Conservation (phyloP, 1,140 invertebrate species). For the Stegodyphus dumicola region DNA sequence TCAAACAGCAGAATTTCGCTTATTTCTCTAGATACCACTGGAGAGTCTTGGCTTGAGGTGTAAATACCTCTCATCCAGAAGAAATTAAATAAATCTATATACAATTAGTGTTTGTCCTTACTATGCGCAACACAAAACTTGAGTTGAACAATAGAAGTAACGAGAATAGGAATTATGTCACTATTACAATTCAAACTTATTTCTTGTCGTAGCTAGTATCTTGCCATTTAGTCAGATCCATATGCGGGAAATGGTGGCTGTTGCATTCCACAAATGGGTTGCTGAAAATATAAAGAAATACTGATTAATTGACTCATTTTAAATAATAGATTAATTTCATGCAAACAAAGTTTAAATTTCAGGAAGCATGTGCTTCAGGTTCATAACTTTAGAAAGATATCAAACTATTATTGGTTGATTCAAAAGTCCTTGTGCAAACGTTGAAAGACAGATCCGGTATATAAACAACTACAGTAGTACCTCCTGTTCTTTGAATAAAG, state of each 20-base stretch:
- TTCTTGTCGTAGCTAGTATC: slow-evolving; percentile 58
- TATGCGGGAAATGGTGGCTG: slow-evolving; percentile 60
- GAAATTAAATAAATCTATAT: slow-evolving; percentile 52
- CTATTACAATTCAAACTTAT: slow-evolving; percentile 15
- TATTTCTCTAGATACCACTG: slow-evolving; percentile 5
- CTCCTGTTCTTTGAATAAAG: too few relatives aligned
- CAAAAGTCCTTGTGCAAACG: too few relatives aligned
- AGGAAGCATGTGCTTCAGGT: too few relatives aligned
- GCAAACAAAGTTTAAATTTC: too few relatives aligned
- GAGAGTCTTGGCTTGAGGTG: slow-evolving; percentile 28
- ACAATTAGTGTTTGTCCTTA: background rate
- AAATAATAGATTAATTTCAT: background rate
- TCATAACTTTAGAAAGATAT: too few relatives aligned
- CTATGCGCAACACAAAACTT: background rate
- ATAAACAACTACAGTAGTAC: too few relatives aligned
- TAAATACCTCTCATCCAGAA: background rate
- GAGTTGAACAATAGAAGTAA: slow-evolving; percentile 10
- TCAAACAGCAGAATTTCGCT: too few relatives aligned
- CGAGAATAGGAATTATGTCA: background rate
- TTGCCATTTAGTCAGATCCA: slow-evolving; percentile 63
- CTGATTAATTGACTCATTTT: background rate
- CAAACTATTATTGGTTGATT: too few relatives aligned
- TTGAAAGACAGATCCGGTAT: too few relatives aligned
- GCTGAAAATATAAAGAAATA: slow-evolving; percentile 1
- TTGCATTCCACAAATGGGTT: slow-evolving; percentile 56